Conservation (phyloP, 2,797 vertebrate genomes). For the Channa striata region DNA sequence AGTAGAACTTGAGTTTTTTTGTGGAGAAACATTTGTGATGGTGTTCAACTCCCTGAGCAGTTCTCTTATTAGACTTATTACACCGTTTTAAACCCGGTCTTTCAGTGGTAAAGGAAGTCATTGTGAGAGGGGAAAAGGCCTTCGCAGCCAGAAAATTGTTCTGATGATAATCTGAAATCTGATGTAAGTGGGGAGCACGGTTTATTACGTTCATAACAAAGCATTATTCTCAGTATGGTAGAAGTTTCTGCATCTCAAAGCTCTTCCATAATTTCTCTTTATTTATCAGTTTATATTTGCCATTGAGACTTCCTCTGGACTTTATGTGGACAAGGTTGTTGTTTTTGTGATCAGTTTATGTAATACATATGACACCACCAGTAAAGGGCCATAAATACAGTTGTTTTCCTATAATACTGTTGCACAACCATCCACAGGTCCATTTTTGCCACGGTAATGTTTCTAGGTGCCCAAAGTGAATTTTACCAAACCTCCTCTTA, state of each 20-base stretch:
- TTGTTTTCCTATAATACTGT: too few species aligned
- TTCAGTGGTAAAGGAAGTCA: constrained; percentile 10
- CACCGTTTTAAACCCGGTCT: constrained; percentile 21
- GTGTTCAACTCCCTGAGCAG: constrained; percentile 10
- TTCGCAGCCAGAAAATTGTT: not conserved
- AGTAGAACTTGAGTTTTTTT: constrained; percentile 43
- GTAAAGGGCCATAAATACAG: too few species aligned
- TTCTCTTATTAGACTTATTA: constrained; percentile 12
- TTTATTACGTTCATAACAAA: constrained; percentile 8
- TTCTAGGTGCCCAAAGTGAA: too few species aligned
- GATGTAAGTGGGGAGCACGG: constrained; percentile 7
- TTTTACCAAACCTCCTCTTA: not conserved
- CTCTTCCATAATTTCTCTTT: constrained; percentile 39
- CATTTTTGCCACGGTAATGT: too few species aligned
- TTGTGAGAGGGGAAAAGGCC: not conserved
- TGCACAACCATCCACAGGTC: too few species aligned
- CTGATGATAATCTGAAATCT: constrained; percentile 27
- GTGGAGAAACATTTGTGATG: constrained; percentile 14
- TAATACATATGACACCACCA: too few species aligned
- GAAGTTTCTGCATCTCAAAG: constrained; percentile 19
- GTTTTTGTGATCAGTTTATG: too few species aligned
- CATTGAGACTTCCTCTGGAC: constrained; percentile 10
- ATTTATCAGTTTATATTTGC: constrained; percentile 46
- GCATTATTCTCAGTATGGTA: not conserved
- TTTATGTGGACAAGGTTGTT: not conserved